Evolutionary conservation across 1,140 invertebrate genomes (phyloP), one percentile per base, ranked within the genome.

Genomic region (Hyposmocoma kahamanoa): DNA sequence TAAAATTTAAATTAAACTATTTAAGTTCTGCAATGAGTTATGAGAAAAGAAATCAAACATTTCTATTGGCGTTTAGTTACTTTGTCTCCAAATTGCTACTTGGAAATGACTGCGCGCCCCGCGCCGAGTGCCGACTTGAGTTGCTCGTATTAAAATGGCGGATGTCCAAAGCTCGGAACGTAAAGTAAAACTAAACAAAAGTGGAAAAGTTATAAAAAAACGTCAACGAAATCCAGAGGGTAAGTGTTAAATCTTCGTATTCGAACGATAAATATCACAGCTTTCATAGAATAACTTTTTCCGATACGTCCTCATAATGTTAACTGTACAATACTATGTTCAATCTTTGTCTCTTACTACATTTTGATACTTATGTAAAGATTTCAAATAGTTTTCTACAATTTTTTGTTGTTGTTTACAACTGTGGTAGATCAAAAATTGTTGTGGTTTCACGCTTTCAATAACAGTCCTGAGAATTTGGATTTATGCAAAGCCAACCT

Each of bases 221-320:
- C 76, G 85, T 22, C 44, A 68, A 50, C 67, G 81, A 66, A 87
- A 87, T 73, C 85, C 85, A 52, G 82, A 86, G 84, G 85, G 85
- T 83, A 67, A 60, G 55, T 58, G 51, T 46, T 38, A 61, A n/a
- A 41, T 36, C 36, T 11, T 26, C 15, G 3, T 22, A 22, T 47
- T 22, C 1, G 4, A 22, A 9, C 20, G 10, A 36, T 22, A 2
- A 5, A 11, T 13, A 21, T 47, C 8, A 15, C 17, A 11, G 4
- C 19, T 30, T 47, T 36, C 9, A 22, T 19, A 2, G 1, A 3
- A 10, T 21, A 19, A 8, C 6, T 39, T 39, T 19, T 39, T n/a
- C 20, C 9, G 5, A 6, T 39, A 18, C 4, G 3, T 2, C 15
- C 5, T 47, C 3, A 17, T 11, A 3, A 22, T 47, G 4, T 3